Conservation (phyloP, 2,888 invertebrate genomes). For the Lepetodrilus schrolli region DNA sequence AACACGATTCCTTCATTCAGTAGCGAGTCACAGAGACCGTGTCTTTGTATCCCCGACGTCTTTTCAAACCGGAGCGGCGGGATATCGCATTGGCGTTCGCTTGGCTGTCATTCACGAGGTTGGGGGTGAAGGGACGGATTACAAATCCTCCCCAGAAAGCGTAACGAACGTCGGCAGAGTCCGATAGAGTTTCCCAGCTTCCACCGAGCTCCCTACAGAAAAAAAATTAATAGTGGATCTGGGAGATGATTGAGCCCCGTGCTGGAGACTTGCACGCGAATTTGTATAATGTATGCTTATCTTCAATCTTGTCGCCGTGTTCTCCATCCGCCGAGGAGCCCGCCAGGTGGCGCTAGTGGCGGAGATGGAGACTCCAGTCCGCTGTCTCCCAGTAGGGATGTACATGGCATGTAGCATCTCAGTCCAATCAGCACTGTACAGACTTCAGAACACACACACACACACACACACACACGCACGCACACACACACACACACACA, state of each 20-base stretch:
- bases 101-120: background rate
- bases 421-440: no score
- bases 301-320: no score
- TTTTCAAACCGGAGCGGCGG: background rate
- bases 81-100: background rate
- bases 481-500: no score
- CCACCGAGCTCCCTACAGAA: background rate
- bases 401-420: no score
- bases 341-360: no score
- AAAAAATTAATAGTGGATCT: background rate
- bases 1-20: background rate
- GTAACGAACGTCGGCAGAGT: background rate
- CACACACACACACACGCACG: no score
- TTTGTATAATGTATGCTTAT: background rate
- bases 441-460: no score
- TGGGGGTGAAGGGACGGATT: background rate
- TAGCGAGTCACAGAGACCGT: background rate
- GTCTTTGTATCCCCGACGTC: background rate
- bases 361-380: no score
- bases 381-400: no score
- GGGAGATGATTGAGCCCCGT: background rate
- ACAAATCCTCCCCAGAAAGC: background rate
- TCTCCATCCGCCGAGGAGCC: no score
- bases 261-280: background rate
- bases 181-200: background rate